Evolutionary conservation across 2,888 invertebrate species (phyloP), one percentile per base, ranked within the genome.

Genomic region (Rhagophthalmus giganteus): DNA sequence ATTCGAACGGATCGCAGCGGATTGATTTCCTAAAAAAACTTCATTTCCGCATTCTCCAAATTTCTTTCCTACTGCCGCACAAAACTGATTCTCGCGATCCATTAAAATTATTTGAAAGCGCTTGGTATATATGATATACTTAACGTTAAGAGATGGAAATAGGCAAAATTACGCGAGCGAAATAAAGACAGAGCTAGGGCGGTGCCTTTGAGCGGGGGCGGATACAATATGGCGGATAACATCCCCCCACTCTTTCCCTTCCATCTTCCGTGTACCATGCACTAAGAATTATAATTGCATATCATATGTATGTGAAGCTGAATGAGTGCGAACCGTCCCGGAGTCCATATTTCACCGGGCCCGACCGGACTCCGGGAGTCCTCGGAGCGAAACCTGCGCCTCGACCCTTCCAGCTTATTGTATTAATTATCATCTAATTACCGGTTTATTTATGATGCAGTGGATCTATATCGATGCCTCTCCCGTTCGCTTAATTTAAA

Each of bases 281-380:
- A 72, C 70, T 64, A 67, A 67, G 72, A 73, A 73, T 73, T 73
- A 73, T 73, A 73, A 74, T 73, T 74, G 72, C 73, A 72, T 73
- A 72, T 72, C 71, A 73, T 74, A 72, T 72, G 70, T 71, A 69
- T 67, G 69, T 67, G 65, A 67, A 66, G 67, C 64, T 68, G 57
- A 60, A 57, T 58, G 59, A 59, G 58, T 58, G 55, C 55, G 63
- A 57, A 54, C 52, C 54, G 52, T 55, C 40, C 49, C 34, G 35
- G 61, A 60, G 60, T 63, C 68, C 68, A 69, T 69, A 69, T 67
- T 64, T 70, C 71, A 69, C 68, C 58, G 55, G 58, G n/a, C 11
- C 47, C 16, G 44, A 33, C 25, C 52, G 45, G 42, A 42, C 48
- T 53, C 37, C 46, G 35, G 33, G 34, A 33, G 32, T 28, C 13